phyloP scores from a whole-genome alignment of 2,797 vertebrate species.

The Myiotriccus ornatus region DNA sequence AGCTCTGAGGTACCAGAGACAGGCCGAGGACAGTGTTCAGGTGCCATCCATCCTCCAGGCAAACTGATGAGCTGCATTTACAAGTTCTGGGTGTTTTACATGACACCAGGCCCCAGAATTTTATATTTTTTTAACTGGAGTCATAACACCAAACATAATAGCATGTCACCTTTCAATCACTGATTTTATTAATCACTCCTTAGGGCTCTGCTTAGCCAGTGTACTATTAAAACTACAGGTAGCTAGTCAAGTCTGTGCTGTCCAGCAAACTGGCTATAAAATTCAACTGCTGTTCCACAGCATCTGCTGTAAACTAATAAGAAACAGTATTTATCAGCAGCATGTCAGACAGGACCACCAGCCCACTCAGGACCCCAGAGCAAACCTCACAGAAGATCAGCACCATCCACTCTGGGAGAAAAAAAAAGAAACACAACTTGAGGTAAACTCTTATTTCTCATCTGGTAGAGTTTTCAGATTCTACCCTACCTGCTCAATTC shows the following conservation, averaged over 20 bases:
- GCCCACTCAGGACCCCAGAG: neutral
- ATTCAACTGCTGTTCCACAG: neutral
- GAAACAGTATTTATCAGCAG: neutral
- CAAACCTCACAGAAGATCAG: neutral
- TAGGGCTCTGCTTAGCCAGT: neutral
- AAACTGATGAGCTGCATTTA: neutral
- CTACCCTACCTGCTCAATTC: neutral
- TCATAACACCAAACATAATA: neutral
- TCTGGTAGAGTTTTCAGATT: neutral
- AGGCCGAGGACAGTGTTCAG: neutral
- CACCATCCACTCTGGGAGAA: accelerated
- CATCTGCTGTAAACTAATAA: neutral
- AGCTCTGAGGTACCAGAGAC: neutral
- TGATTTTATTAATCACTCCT: neutral
- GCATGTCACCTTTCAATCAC: neutral
- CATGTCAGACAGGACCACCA: neutral
- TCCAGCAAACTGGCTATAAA: neutral
- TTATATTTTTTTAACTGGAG: neutral
- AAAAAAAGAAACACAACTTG: neutral
- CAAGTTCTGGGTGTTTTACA: neutral
- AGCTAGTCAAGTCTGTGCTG: accelerated
- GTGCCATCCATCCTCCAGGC: neutral
- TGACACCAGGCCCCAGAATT: neutral
- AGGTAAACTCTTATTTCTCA: neutral
- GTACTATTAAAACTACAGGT: neutral